These are phyloP conservation scores for Prinia subflava DNA, from an alignment of 2,113 vertebrate species.

Conservation along the genomic window DNA sequence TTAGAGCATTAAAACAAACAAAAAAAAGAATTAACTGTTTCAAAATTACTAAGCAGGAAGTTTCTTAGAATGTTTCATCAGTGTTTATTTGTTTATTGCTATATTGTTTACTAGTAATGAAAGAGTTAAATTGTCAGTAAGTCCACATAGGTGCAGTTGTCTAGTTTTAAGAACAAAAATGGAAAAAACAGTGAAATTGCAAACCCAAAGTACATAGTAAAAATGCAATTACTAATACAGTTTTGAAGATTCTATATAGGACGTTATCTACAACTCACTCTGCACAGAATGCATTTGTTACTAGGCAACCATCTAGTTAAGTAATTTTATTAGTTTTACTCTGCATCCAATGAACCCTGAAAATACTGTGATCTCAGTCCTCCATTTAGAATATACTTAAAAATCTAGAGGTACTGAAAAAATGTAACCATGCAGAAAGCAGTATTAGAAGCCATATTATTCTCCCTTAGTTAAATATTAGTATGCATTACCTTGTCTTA, in stretches of 20 bases:
- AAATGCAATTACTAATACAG: constrained; percentile 34
- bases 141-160: not conserved
- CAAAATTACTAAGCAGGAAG: not conserved
- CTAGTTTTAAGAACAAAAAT: not conserved
- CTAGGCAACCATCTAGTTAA: constrained; percentile 66
- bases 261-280: constrained; percentile 31
- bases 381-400: constrained; percentile 41
- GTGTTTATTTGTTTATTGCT: not conserved
- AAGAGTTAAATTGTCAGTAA: not conserved
- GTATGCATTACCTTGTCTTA: not conserved
- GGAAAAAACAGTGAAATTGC: not conserved
- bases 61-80: not conserved
- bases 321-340: constrained; percentile 63
- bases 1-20: not conserved
- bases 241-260: constrained; percentile 17
- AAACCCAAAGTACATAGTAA: not conserved
- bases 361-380: constrained; percentile 46
- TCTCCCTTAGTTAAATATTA: not conserved
- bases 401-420: constrained; percentile 3
- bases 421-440: constrained; percentile 3
- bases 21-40: not conserved
- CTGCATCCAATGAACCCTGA: constrained; percentile 56
- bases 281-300: constrained; percentile 60
- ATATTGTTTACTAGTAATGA: not conserved
- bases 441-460: constrained; percentile 3